Base-by-base conservation (phyloP, 2,797 vertebrate genomes). In the Chelonia mydas region DNA sequence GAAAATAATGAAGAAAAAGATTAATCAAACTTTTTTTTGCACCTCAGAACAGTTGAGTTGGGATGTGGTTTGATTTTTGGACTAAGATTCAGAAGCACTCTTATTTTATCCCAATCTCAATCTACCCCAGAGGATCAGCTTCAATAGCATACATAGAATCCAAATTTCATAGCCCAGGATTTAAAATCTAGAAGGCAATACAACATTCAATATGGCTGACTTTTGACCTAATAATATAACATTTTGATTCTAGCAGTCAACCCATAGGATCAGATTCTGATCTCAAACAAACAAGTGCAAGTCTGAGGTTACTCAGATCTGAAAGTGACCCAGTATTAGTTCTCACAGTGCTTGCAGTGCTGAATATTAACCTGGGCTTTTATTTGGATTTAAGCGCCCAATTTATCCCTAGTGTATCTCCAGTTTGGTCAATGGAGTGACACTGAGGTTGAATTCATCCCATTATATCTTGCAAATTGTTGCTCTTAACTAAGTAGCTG, bases 301-400 rank as follows among this genome's bases (percentile, higher is more conserved):
- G 47, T 45, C 55, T 89, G 53, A 96, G 76, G 41, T 84, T 92
- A 93, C 51, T 95, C 87, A 77, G 45, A 54, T 90, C 65, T 76
- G 28, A 16, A 57, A 81, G 47, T 53, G 41, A 93, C 11, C 15
- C 84, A 7, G 72, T 88, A 78, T 1, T 3, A 72, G 7, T 50
- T 84, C 90, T 81, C 92, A 85, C 55, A 61, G 28, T 61, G 28
- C 57, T 28, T 54, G 19, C 25, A 47, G n/a, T 33, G 33, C 4
- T 51, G 10, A 16, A 13, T 50, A 65, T 92, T 82, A 86, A 79
- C 3, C 23, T 87, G 68, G 61, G 81, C 21, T 86, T 88, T 68
- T 57, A 28, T 50, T 86, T 95, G 3, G 80, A 54, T 16, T 84
- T 47, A 90, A 11, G 57, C 10, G 72, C n/a, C 80, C 50, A 65